These are phyloP conservation scores for Pyrocephalus nanus DNA, from an alignment of 2,797 vertebrate genomes.

Conservation along the genomic window DNA sequence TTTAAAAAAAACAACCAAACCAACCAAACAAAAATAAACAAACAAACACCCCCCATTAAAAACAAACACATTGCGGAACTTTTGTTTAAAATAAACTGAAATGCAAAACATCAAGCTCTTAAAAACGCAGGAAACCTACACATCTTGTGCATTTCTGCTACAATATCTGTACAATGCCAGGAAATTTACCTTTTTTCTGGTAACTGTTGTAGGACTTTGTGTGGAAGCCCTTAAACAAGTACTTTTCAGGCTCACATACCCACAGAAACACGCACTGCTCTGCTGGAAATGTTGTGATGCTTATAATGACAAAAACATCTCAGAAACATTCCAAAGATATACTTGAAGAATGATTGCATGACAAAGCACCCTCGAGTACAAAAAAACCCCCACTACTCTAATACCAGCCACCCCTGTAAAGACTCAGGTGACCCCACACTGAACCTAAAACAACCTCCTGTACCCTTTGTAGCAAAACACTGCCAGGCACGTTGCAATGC, in stretches of 20 bases:
- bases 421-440: fast-evolving
- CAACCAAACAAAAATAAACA: fast-evolving
- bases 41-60: not conserved
- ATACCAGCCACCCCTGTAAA: fast-evolving
- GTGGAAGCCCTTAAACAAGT: not conserved
- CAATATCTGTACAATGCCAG: fast-evolving
- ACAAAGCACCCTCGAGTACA: fast-evolving
- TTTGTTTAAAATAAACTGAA: not conserved
- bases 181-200: fast-evolving
- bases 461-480: not conserved
- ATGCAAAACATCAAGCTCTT: fast-evolving
- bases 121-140: not conserved
- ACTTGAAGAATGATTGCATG: fast-evolving
- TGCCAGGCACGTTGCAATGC: fast-evolving
- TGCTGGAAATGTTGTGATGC: not conserved
- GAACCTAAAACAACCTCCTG: fast-evolving
- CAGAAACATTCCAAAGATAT: fast-evolving
- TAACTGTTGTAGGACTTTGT: fast-evolving
- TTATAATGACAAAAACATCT: fast-evolving
- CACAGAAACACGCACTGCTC: fast-evolving
- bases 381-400: fast-evolving
- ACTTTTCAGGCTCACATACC: not conserved
- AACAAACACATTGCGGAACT: fast-evolving
- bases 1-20: too few relatives aligned
- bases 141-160: fast-evolving